Evolutionary conservation across 2,888 invertebrate genomes (phyloP).

Genomic region (Nephrotoma guestfalica): DNA sequence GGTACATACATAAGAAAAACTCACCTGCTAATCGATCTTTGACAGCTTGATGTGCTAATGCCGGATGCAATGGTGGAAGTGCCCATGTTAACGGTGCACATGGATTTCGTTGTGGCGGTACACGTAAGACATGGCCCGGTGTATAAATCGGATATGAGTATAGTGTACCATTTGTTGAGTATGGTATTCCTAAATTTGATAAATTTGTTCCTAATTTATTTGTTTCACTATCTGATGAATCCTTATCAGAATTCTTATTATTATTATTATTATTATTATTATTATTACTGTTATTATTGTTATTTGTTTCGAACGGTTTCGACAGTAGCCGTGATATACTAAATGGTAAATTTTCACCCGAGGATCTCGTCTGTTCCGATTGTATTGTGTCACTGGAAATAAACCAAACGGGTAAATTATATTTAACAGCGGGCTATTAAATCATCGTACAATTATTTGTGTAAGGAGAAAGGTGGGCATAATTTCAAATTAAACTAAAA

Average conservation of each 20-base stretch:
- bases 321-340: constrained; percentile 68
- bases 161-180: constrained; percentile 27
- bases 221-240: constrained; percentile 26
- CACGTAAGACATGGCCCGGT: constrained; percentile 60
- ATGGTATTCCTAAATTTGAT: constrained; percentile 28
- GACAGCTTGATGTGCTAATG: constrained; percentile 66
- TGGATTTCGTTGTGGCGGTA: constrained; percentile 53
- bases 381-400: constrained; percentile 32
- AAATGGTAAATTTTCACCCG: constrained; percentile 47
- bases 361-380: constrained; percentile 35
- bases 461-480: no score
- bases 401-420: constrained; percentile 15
- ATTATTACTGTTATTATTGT: constrained; percentile 12
- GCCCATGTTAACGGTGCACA: constrained; percentile 34
- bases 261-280: constrained; percentile 26
- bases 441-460: no score
- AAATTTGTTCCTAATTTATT: constrained; percentile 26
- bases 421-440: neutral
- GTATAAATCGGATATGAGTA: constrained; percentile 34
- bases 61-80: constrained; percentile 36
- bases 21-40: constrained; percentile 72
- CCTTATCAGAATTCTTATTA: constrained; percentile 20
- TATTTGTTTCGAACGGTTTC: constrained; percentile 52
- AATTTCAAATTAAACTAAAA: no score
- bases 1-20: constrained; percentile 19